These are phyloP conservation scores for Phenganax subtilis DNA, from an alignment of 92 coral and sea anemone species.

Conservation along the genomic window DNA sequence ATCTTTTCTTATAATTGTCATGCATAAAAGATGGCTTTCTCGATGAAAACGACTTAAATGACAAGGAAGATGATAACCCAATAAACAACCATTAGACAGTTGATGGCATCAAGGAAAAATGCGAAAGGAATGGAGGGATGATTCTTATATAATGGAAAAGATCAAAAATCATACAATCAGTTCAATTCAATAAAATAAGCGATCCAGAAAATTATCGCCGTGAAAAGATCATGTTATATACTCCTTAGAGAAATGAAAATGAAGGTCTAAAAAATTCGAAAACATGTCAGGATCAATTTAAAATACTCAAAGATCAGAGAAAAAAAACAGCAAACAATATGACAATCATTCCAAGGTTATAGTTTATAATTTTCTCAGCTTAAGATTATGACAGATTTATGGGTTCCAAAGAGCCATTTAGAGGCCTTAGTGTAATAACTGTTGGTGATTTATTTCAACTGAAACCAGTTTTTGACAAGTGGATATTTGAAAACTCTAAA, in stretches of 20 bases:
- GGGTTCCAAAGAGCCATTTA: too few relatives aligned
- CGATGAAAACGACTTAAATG: constrained; percentile 55
- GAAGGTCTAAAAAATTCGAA: constrained; percentile 40
- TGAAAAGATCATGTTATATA: constrained; percentile 46
- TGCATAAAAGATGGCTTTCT: constrained; percentile 27
- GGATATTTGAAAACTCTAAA: constrained; percentile 50
- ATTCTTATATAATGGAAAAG: constrained; percentile 49
- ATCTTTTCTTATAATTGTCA: too few relatives aligned
- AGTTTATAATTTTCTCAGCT: neutral
- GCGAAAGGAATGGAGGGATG: constrained; percentile 52
- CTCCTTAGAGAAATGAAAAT: constrained; percentile 50
- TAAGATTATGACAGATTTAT: too few relatives aligned
- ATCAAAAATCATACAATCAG: constrained; percentile 59
- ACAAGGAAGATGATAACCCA: constrained; percentile 48
- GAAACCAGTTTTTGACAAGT: constrained; percentile 56
- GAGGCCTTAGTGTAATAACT: constrained; percentile 46
- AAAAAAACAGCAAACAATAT: constrained; percentile 45
- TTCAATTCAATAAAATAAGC: constrained; percentile 52
- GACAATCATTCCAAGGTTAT: constrained; percentile 52
- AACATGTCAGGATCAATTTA: constrained; percentile 53
- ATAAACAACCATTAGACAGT: constrained; percentile 19
- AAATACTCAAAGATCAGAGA: constrained; percentile 36
- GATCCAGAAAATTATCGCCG: constrained; percentile 53
- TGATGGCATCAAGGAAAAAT: neutral
- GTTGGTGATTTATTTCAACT: constrained; percentile 25